These are phyloP conservation scores for Mizuhopecten yessoensis DNA, from an alignment of 1,140 invertebrate species.

Conservation along the genomic window DNA sequence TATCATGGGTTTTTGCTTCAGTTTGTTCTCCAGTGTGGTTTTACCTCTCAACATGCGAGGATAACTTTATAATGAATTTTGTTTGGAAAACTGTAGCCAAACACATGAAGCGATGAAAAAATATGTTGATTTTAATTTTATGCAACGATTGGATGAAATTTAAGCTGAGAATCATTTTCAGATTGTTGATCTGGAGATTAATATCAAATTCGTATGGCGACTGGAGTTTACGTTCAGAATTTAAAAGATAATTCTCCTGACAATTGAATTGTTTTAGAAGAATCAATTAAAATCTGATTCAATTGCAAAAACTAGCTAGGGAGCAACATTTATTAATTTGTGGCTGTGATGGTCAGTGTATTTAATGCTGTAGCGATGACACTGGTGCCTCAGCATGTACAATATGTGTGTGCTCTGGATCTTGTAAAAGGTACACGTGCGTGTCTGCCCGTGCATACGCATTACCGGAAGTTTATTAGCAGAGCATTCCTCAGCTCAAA, in stretches of 20 bases:
- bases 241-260: background rate
- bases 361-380: too few species aligned
- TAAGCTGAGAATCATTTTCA: background rate
- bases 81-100: too few species aligned
- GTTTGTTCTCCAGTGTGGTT: background rate
- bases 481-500: background rate
- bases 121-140: background rate
- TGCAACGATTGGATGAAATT: background rate
- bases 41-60: too few species aligned
- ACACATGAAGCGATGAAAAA: background rate
- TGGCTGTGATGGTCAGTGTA: background rate
- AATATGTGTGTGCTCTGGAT: background rate
- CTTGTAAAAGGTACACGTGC: background rate
- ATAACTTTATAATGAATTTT: too few species aligned
- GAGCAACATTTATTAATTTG: background rate
- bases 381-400: background rate
- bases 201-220: background rate
- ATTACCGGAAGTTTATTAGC: conserved; percentile 19
- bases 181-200: background rate
- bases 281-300: background rate
- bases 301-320: background rate
- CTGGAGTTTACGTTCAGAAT: background rate
- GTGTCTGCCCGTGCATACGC: conserved; percentile 15
- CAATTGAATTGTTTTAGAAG: background rate
- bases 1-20: background rate